These are phyloP conservation scores for Kobus ellipsiprymnus DNA, from an alignment of 2,113 vertebrate genomes.

Conservation along the genomic window DNA sequence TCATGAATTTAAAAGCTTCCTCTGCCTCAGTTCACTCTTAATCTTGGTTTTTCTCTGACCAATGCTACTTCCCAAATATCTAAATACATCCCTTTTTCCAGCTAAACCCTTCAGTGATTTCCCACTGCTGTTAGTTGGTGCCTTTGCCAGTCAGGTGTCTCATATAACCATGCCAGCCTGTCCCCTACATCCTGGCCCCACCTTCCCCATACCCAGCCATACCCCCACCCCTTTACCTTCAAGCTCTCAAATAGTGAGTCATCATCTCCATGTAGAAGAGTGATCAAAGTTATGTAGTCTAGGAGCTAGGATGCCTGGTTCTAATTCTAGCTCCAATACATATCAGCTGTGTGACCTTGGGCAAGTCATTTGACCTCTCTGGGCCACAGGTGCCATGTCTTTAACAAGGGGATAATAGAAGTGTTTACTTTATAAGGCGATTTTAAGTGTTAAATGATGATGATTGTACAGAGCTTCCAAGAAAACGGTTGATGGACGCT, in stretches of 20 bases:
- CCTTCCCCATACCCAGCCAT: background rate
- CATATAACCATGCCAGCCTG: accelerated
- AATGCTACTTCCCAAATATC: background rate
- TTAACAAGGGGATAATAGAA: background rate
- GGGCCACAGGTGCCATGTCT: background rate
- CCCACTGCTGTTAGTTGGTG: background rate
- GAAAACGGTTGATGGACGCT: accelerated
- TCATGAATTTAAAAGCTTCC: background rate
- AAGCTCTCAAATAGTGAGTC: background rate
- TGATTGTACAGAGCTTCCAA: accelerated
- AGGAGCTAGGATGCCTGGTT: background rate
- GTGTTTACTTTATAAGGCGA: accelerated
- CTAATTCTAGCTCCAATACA: background rate
- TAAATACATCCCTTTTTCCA: background rate
- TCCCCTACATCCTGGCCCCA: background rate
- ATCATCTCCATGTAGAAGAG: background rate
- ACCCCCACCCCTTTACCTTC: accelerated
- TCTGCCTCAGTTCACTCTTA: background rate
- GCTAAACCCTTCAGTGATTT: background rate
- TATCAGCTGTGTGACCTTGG: background rate
- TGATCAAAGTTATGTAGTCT: background rate
- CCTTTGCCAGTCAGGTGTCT: background rate
- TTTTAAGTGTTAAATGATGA: accelerated
- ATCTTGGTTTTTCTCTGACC: background rate
- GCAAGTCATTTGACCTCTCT: background rate